Evolutionary conservation across 2,113 vertebrate genomes (phyloP).

Genomic region (Heloderma charlesbogerti): DNA sequence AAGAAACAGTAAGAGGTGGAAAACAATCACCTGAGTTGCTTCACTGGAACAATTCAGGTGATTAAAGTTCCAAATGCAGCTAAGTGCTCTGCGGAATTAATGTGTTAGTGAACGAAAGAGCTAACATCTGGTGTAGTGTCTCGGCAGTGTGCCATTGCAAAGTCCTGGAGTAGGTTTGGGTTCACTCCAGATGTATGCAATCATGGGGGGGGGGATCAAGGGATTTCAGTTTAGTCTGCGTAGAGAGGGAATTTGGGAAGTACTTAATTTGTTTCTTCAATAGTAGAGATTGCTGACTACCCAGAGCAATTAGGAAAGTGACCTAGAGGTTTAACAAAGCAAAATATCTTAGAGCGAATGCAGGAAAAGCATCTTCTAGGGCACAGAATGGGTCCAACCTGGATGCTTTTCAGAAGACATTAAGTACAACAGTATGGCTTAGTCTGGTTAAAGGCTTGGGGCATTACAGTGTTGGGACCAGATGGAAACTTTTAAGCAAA

Average conservation of each 20-base stretch:
- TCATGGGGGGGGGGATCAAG: constrained; percentile 49
- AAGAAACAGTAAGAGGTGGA: constrained; percentile 10
- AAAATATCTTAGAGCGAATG: constrained; percentile 47
- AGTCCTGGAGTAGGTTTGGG: constrained; percentile 15
- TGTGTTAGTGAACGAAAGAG: constrained; percentile 8
- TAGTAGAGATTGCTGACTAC: constrained; percentile 53
- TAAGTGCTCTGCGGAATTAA: constrained; percentile 7
- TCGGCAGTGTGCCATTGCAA: constrained; percentile 18
- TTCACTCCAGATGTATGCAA: constrained; percentile 32
- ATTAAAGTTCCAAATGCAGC: constrained; percentile 30
- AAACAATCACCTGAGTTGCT: neutral
- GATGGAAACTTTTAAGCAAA: constrained; percentile 63
- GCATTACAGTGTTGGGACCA: constrained; percentile 41
- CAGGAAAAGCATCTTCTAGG: constrained; percentile 53
- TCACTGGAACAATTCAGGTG: constrained; percentile 22
- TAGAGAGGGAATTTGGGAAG: constrained; percentile 60
- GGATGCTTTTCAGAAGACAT: constrained; percentile 56
- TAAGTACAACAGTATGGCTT: constrained; percentile 66
- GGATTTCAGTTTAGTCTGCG: constrained; percentile 57
- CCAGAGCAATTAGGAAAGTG: constrained; percentile 42
- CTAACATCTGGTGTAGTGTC: constrained; percentile 27
- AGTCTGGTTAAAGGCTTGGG: constrained; percentile 50
- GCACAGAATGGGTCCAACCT: constrained; percentile 64
- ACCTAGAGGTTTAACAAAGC: constrained; percentile 35
- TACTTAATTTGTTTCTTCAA: constrained; percentile 29